Base-by-base conservation (phyloP, 2,113 vertebrate genomes). In the Vidua macroura region DNA sequence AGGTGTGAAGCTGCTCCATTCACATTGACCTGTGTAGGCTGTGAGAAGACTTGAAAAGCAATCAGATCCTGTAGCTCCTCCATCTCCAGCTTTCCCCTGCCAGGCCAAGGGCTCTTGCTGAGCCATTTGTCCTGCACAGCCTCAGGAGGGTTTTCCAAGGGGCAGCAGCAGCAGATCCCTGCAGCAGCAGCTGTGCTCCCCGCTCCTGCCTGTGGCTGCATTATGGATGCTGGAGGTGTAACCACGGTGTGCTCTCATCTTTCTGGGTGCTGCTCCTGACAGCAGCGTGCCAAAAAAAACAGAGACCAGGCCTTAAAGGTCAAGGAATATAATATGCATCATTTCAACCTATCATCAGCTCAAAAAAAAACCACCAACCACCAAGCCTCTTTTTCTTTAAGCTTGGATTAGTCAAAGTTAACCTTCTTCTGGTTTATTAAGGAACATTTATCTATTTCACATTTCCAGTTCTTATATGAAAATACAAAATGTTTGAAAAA, bases 261-360 rank as follows among this genome's bases (percentile, higher is more conserved):
- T 67, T 58, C 86, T 73, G 58, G 56, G 58, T 37, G 58, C 82
- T 49, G 35, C 6, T 70, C 16, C 84, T 90, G 84, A 86, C 70
- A 83, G 70, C 35, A 4, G 43, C 22, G 3, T 44, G 79, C 43
- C 75, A 75, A 74, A 83, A 83, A 83, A 88, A 90, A 46, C 46
- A 92, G 24, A 91, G 35, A 22, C 13, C 8, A 22, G 44, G 56
- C 46, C 64, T 70, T 66, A 92, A 66, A 90, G 75, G 90, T 88
- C 92, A 95, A 93, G 85, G 72, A 70, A 88, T 79, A 83, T 76
- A 75, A 52, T n/a, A 70, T 81, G 60, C 1, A 15, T 93, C 87
- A 88, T 78, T 94, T 93, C 88, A 90, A 67, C 48, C 39, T 69
- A 70, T 72, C 91, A 74, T 28, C 75, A 62, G 67, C 67, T 53